Conservation (phyloP, 2,797 vertebrate genomes). For the Apogon hyalosoma region DNA sequence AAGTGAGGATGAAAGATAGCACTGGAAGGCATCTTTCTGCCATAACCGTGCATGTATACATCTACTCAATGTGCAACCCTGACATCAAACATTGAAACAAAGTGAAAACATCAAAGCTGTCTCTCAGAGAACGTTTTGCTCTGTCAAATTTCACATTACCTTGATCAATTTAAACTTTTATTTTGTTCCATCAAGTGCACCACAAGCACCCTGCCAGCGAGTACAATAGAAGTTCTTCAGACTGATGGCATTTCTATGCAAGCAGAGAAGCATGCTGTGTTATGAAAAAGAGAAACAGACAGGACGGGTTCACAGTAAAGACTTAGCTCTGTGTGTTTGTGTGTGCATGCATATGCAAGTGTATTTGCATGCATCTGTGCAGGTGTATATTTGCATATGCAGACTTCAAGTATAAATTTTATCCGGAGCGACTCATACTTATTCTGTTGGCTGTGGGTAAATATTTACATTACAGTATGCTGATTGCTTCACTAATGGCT, state of each 20-base stretch:
- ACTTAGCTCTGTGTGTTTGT: background rate
- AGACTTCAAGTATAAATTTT: constrained; percentile 26
- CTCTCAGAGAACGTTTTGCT: constrained; percentile 74
- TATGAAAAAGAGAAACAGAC: constrained; percentile 14
- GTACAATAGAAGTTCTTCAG: constrained; percentile 44
- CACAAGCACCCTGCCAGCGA: constrained; percentile 49
- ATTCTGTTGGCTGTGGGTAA: constrained; percentile 47
- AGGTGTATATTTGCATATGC: constrained; percentile 39
- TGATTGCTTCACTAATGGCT: constrained; percentile 67
- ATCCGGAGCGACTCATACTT: constrained; percentile 21
- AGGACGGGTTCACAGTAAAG: background rate
- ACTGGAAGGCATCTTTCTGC: constrained; percentile 56
- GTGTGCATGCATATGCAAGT: constrained; percentile 9
- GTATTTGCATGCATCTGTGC: constrained; percentile 3
- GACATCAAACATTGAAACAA: constrained; percentile 68
- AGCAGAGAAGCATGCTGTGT: constrained; percentile 22
- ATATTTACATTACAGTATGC: constrained; percentile 68
- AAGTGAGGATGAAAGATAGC: constrained; percentile 52
- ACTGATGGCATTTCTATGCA: constrained; percentile 41
- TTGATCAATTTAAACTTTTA: constrained; percentile 78
- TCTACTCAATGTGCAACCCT: constrained; percentile 48
- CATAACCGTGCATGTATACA: constrained; percentile 47
- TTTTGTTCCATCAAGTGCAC: constrained; percentile 60
- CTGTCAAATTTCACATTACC: constrained; percentile 75
- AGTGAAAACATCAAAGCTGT: constrained; percentile 68